Evolutionary conservation across 2,797 vertebrate species (phyloP).

Genomic region (Diglossa cyanea): DNA sequence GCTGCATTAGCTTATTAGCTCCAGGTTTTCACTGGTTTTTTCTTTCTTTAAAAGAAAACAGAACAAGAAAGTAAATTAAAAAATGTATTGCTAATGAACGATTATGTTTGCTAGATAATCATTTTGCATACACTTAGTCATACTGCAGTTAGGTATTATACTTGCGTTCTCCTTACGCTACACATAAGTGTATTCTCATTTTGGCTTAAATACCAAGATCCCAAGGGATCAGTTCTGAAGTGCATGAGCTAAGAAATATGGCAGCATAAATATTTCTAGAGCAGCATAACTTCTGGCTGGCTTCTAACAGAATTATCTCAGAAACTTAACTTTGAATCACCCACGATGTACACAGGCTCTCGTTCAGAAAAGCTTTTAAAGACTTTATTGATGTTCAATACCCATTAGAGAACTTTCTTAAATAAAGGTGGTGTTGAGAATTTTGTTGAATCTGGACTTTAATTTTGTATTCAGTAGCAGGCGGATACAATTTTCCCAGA

Average conservation of each 20-base stretch:
- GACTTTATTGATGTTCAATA: background rate
- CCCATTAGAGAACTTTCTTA: background rate
- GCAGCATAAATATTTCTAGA: slow-evolving; percentile 20
- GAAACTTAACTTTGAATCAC: background rate
- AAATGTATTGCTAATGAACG: background rate
- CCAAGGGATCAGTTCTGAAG: background rate
- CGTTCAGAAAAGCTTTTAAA: background rate
- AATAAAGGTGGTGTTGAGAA: background rate
- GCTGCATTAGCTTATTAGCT: slow-evolving; percentile 19
- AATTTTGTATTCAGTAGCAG: slow-evolving; percentile 4
- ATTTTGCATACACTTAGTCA: background rate
- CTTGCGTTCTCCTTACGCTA: background rate
- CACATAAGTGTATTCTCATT: background rate
- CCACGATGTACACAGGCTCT: background rate
- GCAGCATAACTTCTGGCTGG: slow-evolving; percentile 12
- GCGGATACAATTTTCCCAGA: slow-evolving; percentile 19
- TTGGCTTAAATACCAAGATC: slow-evolving; percentile 22
- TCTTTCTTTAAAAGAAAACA: background rate
- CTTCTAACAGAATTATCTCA: slow-evolving; percentile 25
- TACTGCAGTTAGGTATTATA: background rate
- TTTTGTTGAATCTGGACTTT: background rate
- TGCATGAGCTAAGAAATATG: slow-evolving; percentile 23
- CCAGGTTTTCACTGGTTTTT: background rate
- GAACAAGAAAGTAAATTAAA: background rate
- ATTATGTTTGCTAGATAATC: background rate